Base-by-base conservation (phyloP, 2,888 invertebrate genomes). In the Monochamus alternatus region DNA sequence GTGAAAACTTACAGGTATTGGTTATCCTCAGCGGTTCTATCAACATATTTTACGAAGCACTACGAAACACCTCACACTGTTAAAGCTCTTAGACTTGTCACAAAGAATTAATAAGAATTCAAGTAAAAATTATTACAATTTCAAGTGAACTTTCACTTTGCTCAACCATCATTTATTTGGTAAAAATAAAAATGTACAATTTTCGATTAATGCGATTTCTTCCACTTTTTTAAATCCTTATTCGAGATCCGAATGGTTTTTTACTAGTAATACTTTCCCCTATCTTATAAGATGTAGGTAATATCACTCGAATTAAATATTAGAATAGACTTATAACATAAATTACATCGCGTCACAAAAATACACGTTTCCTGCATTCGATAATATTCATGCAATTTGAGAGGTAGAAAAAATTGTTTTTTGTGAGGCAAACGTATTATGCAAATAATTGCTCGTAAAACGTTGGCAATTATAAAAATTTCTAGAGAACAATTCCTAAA, bases 121-220 rank as follows among this genome's bases (percentile, higher is more conserved):
- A 3, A 22, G 22, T 22, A 55, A 55, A 55, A 55, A 55, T 55
- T 55, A 22, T 55, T 55, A 55, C 55, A 55, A 55, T 55, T 55
- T 55, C 14, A 55, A 55, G 14, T 55, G 55, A 55, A 55, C 55
- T 55, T 55, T 55, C 55, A 55, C 55, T 55, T 55, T 55, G n/a
- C 55, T n/a, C 10, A 55, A 14, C 10, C 55, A 55, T 55, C 55
- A 47, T 47, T 47, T 47, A 47, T 47, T 47, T 55, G n/a, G 55
- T 14, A 55, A 55, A 55, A 55, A n/a, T 55, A 55, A 55, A 55
- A 55, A 55, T n/a, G n/a, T 55, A 55, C 7, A 55, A 55, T 14
- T 55, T 14, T 22, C 55, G 10, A 55, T 55, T 22, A 55, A 55
- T 7, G 7, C 55, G 55, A 55, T 55, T 55, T 55, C 55, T 55